Base-by-base conservation (phyloP, 2,888 invertebrate genomes). In the Folsomia manolachei region DNA sequence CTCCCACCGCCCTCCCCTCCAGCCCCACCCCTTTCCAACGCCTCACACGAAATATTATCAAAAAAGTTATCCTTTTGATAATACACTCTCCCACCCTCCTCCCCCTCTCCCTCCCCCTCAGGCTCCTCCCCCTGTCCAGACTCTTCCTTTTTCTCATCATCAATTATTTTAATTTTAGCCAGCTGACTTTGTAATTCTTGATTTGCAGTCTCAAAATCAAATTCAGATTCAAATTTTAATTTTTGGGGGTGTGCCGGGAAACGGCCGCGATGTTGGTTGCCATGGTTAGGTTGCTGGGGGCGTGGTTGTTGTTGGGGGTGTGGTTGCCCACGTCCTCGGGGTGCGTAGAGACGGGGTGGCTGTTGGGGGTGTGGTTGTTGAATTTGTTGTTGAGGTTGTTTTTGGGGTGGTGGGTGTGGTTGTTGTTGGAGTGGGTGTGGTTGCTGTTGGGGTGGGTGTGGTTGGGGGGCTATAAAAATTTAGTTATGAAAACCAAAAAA, bases 41-140 rank as follows among this genome's bases (percentile, higher is more conserved):
- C 95, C 84, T 99, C 98, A 84, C 99, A 99, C 81, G 97, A 97
- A 83, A 99, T 99, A 84, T 93, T 95, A 86, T 99, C 99, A 84
- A 98, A 99, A 89, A 99, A 99, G 78, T 97, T 97, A 81, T 90
- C 89, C 86, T 96, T 97, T 85, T 98, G 95, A 83, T 99, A 99
- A 83, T 89, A 93, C 73, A 87, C 85, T 80, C 89, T 88, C 18
- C 85, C 84, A 84, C 94, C 56, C 66, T 70, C 60, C 64, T 76
- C 63, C 27, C 65, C 64, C 74, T 74, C 53, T 71, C 71, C 63
- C 63, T 76, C 56, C 52, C 61, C 72, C 27, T 69, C 53, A 39
- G 63, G 27, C n/a, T 71, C 25, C 11, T 65, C 69, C 19, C 68
- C 72, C n/a, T 63, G 64, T 52, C 74, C 74, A 21, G 73, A 71